Conservation (phyloP, 92 coral and sea anemone species). For the Phymanthus crucifer region DNA sequence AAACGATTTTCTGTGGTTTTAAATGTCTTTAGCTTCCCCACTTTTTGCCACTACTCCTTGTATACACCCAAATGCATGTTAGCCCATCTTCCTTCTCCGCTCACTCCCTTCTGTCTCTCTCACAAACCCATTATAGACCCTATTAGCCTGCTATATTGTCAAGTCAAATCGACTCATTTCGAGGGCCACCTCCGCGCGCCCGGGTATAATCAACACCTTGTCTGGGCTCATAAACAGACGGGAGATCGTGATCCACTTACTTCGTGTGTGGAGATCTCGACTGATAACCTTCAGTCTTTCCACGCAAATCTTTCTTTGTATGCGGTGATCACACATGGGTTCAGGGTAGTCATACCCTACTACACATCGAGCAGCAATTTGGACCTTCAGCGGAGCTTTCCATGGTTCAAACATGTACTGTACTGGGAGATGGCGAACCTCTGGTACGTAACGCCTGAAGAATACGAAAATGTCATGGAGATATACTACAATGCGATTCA, state of each 20-base stretch:
- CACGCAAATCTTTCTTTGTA: slow-evolving; percentile 57
- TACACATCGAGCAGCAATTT: slow-evolving; percentile 60
- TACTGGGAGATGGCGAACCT: slow-evolving; percentile 60
- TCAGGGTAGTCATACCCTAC: slow-evolving; percentile 81
- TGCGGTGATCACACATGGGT: slow-evolving; percentile 60
- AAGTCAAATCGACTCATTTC: not conserved
- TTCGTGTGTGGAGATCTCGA: slow-evolving; percentile 11
- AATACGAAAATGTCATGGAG: not conserved
- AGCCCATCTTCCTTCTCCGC: too few species aligned
- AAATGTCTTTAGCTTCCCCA: too few species aligned
- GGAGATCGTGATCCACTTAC: slow-evolving; percentile 4
- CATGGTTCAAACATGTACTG: slow-evolving; percentile 78
- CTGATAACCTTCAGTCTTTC: slow-evolving; percentile 49
- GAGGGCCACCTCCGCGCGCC: too few species aligned
- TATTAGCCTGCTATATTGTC: not conserved
- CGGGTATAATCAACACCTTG: not conserved
- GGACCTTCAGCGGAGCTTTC: slow-evolving; percentile 74
- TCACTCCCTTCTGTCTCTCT: too few species aligned
- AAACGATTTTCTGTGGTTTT: too few species aligned
- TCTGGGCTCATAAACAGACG: not conserved
- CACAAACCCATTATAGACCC: too few species aligned
- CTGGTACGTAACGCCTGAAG: slow-evolving; percentile 77
- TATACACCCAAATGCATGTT: too few species aligned
- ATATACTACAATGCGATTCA: too few species aligned
- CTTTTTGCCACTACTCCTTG: too few species aligned